Base-by-base conservation (phyloP, 2,888 invertebrate genomes). In the Hyposoter didymator region DNA sequence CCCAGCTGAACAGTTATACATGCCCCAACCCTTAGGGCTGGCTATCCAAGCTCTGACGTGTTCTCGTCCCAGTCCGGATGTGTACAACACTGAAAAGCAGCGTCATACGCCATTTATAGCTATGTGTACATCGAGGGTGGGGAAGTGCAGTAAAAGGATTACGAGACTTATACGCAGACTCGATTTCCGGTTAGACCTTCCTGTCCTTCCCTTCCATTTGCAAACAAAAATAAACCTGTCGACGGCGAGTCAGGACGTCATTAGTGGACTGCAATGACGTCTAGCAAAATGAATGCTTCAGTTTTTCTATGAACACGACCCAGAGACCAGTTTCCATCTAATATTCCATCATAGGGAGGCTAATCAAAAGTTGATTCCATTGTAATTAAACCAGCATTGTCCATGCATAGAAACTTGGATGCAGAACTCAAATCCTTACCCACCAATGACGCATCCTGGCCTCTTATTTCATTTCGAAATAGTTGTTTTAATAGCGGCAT, bases 401-500 rank as follows among this genome's bases (percentile, higher is more conserved):
- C 39, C 39, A 22, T 52, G 19, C 3, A 35, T 32, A 14, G 6
- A 17, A 1, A 45, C 17, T 39, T 10, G 39, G 39, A 69, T 14
- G 22, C 45, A 43, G 2, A 10, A 1, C 10, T 6, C 28, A 12
- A 59, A 14, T 28, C 19, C 39, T 49, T 14, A 35, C 17, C 39
- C 76, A 55, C 14, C 52, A 12, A 59, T 35, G 55, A 70, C 49
- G 62, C 52, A 12, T 8, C 19, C 32, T 43, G 39, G 22, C 35
- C 39, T 64, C 69, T 82, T 64, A 70, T 78, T 78, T 75, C 64
- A 74, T 59, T 85, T 59, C 75, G 86, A 87, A 91, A 91, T 91
- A 90, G 89, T 91, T 90, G 89, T 90, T 92, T 92, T 91, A 92
- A 88, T 88, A 82, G 86, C 87, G 86, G 87, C 87, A 88, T 91